phyloP scores from a whole-genome alignment of 2,888 invertebrate genomes.

The Rhingia campestris region DNA sequence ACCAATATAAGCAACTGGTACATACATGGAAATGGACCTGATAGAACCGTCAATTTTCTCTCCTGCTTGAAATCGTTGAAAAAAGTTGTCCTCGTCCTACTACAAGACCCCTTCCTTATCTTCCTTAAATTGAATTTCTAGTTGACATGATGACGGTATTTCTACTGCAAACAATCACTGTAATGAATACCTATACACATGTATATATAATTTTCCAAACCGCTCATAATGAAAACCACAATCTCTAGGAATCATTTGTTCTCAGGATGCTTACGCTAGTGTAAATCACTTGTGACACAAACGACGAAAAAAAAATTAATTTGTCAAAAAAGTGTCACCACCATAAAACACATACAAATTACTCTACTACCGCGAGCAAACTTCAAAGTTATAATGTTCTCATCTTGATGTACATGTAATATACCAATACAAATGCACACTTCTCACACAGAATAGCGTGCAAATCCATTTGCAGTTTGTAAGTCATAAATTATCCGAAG shows the following conservation, averaged over 20 bases:
- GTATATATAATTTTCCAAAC: too few relatives aligned
- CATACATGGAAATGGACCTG: too few relatives aligned
- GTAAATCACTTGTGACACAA: conserved; percentile 48
- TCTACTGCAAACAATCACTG: too few relatives aligned
- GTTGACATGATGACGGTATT: too few relatives aligned
- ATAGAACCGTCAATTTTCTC: too few relatives aligned
- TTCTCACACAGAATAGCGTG: conserved; percentile 18
- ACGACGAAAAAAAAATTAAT: conserved; percentile 54
- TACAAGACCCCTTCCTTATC: too few relatives aligned
- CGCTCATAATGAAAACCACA: neutral
- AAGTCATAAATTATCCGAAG: conserved; percentile 60
- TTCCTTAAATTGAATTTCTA: too few relatives aligned
- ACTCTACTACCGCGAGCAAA: conserved; percentile 1
- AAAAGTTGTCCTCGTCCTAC: too few relatives aligned
- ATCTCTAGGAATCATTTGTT: neutral
- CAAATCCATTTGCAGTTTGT: conserved; percentile 49
- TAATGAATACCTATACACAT: too few relatives aligned
- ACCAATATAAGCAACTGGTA: too few relatives aligned
- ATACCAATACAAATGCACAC: conserved; percentile 10
- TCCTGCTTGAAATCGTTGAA: too few relatives aligned
- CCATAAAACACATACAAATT: conserved; percentile 21
- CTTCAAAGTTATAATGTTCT: conserved; percentile 39
- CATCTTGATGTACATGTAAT: conserved; percentile 24
- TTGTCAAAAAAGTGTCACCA: conserved; percentile 61
- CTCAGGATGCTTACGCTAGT: neutral